These are phyloP conservation scores for Dufourea novaeangliae DNA, from an alignment of 1,140 invertebrate genomes.

Conservation along the genomic window DNA sequence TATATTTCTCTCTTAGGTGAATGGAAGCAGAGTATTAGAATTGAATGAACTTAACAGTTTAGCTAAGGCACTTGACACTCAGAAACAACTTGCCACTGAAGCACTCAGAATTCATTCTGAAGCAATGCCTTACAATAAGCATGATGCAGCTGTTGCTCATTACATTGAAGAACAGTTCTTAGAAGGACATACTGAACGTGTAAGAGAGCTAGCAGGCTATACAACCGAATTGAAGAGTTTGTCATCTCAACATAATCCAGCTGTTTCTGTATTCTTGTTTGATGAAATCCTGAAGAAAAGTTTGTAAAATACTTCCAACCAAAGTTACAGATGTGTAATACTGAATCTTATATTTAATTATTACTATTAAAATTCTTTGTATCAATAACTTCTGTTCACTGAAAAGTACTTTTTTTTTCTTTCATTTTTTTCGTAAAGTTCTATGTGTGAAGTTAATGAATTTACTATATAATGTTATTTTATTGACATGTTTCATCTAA, in stretches of 20 bases:
- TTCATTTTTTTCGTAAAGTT: slow-evolving; percentile 6
- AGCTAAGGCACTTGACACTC: slow-evolving; percentile 87
- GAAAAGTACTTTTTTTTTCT: not conserved
- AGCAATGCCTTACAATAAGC: slow-evolving; percentile 68
- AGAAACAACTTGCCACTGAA: slow-evolving; percentile 87
- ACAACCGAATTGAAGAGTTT: slow-evolving; percentile 87
- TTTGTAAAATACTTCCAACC: slow-evolving; percentile 37
- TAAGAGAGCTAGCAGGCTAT: slow-evolving; percentile 87
- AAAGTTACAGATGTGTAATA: slow-evolving; percentile 16
- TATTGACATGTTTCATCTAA: slow-evolving; percentile 34
- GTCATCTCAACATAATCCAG: slow-evolving; percentile 83
- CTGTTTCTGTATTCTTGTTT: slow-evolving; percentile 87
- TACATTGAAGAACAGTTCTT: slow-evolving; percentile 90
- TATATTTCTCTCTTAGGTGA: slow-evolving; percentile 60
- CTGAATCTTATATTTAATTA: slow-evolving; percentile 23
- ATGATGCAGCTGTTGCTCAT: slow-evolving; percentile 82
- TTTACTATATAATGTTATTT: slow-evolving; percentile 27
- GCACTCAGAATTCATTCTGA: slow-evolving; percentile 85
- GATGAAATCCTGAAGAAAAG: slow-evolving; percentile 88
- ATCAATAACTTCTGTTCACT: slow-evolving; percentile 7
- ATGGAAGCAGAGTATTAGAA: slow-evolving; percentile 70
- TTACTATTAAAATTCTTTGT: slow-evolving; percentile 17
- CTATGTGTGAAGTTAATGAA: slow-evolving; percentile 17
- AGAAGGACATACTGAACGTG: slow-evolving; percentile 84
- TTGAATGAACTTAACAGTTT: slow-evolving; percentile 86